Conservation (phyloP, 2,113 vertebrate species). For the Fregata magnificens region DNA sequence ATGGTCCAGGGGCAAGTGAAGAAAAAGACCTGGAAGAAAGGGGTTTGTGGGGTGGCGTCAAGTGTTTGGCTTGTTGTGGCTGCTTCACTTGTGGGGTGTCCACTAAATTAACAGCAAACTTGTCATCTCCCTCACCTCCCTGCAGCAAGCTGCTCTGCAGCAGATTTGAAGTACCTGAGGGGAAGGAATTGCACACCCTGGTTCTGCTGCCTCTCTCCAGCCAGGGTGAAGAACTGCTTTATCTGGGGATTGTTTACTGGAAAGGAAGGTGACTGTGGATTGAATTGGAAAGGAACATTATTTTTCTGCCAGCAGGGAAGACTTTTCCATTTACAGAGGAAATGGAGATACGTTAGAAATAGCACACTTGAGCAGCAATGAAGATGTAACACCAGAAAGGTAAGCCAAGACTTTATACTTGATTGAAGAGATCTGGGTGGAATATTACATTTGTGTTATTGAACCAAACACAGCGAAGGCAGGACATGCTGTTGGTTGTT, state of each 20-base stretch:
- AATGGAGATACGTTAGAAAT: not conserved
- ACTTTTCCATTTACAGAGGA: not conserved
- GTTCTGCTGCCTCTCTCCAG: not conserved
- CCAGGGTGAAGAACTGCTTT: not conserved
- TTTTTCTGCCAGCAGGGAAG: not conserved
- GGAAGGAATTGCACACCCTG: not conserved
- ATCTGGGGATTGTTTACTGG: not conserved
- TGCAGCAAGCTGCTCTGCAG: not conserved
- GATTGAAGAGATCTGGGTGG: not conserved
- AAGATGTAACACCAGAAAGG: not conserved
- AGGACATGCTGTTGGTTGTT: not conserved
- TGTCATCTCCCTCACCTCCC: not conserved
- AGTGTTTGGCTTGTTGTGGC: not conserved
- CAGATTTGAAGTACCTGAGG: not conserved
- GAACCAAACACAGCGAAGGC: not conserved
- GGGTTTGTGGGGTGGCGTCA: not conserved
- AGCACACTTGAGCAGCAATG: not conserved
- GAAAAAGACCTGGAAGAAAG: not conserved
- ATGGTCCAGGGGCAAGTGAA: not conserved
- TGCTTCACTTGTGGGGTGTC: not conserved
- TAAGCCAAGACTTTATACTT: slow-evolving; percentile 3
- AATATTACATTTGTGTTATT: not conserved
- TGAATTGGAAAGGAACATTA: not conserved
- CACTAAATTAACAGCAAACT: not conserved
- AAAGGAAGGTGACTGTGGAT: not conserved